Evolutionary conservation across 2,113 vertebrate species (phyloP), one percentile per base, ranked within the genome.

Genomic region (Chloropsis cyanopogon): DNA sequence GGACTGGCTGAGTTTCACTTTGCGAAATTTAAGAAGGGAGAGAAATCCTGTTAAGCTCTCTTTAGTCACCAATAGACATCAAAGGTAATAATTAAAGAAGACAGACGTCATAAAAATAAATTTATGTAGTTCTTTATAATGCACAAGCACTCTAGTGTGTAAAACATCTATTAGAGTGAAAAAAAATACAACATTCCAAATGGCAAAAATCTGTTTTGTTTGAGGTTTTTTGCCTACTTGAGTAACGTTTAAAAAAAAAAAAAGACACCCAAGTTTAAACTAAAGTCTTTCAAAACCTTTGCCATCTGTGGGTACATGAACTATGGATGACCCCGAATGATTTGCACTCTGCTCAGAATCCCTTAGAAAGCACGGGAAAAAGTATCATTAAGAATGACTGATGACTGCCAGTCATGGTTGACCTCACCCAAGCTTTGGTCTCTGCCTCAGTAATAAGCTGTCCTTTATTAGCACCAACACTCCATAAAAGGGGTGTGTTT

Each of bases 331-430:
- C 99, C 99, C 98, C 98, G 90, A 98, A 98, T 98, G 98, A 99
- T 99, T 99, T 98, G 98, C 98, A 98, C 98, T 98, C 98, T 97
- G 98, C 97, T 98, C 97, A 97, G 97, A 98, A 98, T 97, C 97
- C 98, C 98, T 98, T 98, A 97, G 98, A 98, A 98, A 98, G 98
- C 98, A 95, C 59, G 97, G 98, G 97, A 97, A 98, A 98, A 98
- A 98, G 98, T 98, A 98, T 99, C 98, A 99, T 99, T 99, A 99
- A 98, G 98, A 97, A 98, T 99, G 98, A 99, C 98, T 98, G 98
- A 99, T 99, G 98, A 99, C 98, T 98, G 97, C 98, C 98, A 98
- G 98, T 98, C 98, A 98, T 98, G 98, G 98, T 97, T 98, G 98
- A 98, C 98, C 98, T 98, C 98, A 98, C 95, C 98, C 98, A 96